Evolutionary conservation across 2,113 vertebrate species (phyloP).

Genomic region (Plestiodon gilberti): DNA sequence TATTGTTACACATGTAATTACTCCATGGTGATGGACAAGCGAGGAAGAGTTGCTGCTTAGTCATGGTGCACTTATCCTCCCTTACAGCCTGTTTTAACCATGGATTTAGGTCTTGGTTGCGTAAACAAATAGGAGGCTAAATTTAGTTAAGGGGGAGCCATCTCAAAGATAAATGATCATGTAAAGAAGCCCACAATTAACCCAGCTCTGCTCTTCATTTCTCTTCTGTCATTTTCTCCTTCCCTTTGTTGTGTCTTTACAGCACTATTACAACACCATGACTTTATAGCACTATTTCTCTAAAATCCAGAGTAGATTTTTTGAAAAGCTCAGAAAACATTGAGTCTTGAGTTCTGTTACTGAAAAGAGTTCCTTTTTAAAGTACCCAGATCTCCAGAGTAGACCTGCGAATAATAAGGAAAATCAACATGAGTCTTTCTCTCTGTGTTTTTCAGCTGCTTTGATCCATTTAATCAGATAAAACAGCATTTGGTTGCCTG

Average conservation of each 20-base stretch:
- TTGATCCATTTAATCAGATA: slow-evolving; percentile 39
- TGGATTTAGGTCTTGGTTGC: neutral
- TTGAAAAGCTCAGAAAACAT: slow-evolving; percentile 11
- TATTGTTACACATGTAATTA: slow-evolving; percentile 5
- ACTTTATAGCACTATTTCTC: neutral
- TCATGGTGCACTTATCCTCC: neutral
- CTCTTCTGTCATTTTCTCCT: neutral
- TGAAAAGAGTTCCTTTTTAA: neutral
- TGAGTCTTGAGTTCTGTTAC: neutral
- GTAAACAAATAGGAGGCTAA: neutral
- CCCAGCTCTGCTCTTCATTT: neutral
- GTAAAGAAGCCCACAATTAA: neutral
- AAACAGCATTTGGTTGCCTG: slow-evolving; percentile 13
- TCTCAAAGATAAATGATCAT: neutral
- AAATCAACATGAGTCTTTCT: slow-evolving; percentile 12
- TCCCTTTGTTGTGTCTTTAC: neutral
- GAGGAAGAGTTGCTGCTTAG: neutral
- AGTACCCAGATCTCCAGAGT: neutral
- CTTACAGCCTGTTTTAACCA: neutral
- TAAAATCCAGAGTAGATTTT: neutral
- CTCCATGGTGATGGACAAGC: neutral
- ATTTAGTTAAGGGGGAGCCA: neutral
- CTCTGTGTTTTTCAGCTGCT: neutral
- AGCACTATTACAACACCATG: too few relatives aligned
- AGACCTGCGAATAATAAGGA: slow-evolving; percentile 9